Base-by-base conservation (phyloP, 2,888 invertebrate genomes). In the Drosophila greeni region DNA sequence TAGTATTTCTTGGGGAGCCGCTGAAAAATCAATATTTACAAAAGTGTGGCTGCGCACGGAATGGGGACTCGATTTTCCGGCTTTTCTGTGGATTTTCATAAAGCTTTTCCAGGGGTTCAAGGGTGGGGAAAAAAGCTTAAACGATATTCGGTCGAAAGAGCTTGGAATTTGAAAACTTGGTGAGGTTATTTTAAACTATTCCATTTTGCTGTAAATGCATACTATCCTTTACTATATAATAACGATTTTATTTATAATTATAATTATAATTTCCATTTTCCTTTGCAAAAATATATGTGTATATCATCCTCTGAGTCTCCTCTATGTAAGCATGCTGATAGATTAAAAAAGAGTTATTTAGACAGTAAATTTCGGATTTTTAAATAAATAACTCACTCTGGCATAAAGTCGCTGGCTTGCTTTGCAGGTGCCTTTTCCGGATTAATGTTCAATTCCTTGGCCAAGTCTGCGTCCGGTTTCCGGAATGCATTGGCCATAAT, bases 401-500 rank as follows among this genome's bases (percentile, higher is more conserved):
- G 66, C 69, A 66, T 78, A 74, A 14, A 64, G 64, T 48, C 55
- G 26, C 53, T 36, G 23, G 43, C 42, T 39, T 12, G 54, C 31
- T 70, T 64, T 26, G 60, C 24, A 36, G 52, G 47, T 4, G 20
- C 16, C n/a, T 59, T 54, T 14, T 65, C 70, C 45, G 31, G 53
- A n/a, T 70, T 69, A 5, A 70, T 74, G 11, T 71, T 74, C 16
- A 24, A 36, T n/a, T 64, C 66, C 9, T 66, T 66, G n/a, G 48
- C 66, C 31, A 68, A 31, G 12, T 62, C 70, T 0, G 36, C 53
- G 20, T 72, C 64, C 3, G 84, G 67, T 36, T 74, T 79, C 9
- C 72, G 75, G 36, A 87, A 82, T 4, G 86, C 81, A 65, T 86
- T 86, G 2, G 86, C 88, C 87, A 87, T 86, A 9, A 82, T 34